Base-by-base conservation (phyloP, 2,113 vertebrate genomes). In the Brachyistius frenatus region DNA sequence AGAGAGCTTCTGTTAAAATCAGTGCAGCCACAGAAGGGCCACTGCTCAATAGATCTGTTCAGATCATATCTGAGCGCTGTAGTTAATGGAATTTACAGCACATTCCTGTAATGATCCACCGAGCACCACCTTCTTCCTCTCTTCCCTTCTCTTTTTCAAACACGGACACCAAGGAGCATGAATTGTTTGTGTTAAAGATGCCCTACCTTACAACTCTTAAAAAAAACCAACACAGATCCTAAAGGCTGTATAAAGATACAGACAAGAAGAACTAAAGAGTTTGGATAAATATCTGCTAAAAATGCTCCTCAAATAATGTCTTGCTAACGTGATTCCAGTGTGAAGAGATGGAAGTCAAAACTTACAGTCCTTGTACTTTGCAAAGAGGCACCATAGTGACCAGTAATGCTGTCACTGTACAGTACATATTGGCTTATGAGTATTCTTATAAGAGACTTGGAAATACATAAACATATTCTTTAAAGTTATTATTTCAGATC, bases 241-340 rank as follows among this genome's bases (percentile, higher is more conserved):
- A 5, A 66, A 73, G 47, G 35, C 60, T 69, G 85, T 74, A 74
- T 81, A 73, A 23, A 49, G 36, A 79, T 53, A 23, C 65, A 78
- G 86, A 88, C 80, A 74, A 80, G 54, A 37, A 33, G 63, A 71
- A 61, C 13, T 66, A 33, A 64, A 62, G 32, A 58, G 56, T 44
- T 46, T 7, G 67, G 72, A 80, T 82, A 76, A 60, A 23, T 32
- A 77, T 81, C 73, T 50, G 16, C 54, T 58, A 66, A 66, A 75
- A 82, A 56, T n/a, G 14, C 58, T 5, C 49, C 9, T 2, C 13
- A 11, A 44, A 44, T 11, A 44, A 44, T 44, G 9, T 44, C 41
- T 44, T 44, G 3, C 41, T 44, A 2, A 3, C 10, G 41, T 44
- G 41, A 44, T 44, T 13, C 23, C 23, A 23, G 23, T 23, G 23